phyloP scores from a whole-genome alignment of 2,888 invertebrate species.

The Matsumyia berberina region DNA sequence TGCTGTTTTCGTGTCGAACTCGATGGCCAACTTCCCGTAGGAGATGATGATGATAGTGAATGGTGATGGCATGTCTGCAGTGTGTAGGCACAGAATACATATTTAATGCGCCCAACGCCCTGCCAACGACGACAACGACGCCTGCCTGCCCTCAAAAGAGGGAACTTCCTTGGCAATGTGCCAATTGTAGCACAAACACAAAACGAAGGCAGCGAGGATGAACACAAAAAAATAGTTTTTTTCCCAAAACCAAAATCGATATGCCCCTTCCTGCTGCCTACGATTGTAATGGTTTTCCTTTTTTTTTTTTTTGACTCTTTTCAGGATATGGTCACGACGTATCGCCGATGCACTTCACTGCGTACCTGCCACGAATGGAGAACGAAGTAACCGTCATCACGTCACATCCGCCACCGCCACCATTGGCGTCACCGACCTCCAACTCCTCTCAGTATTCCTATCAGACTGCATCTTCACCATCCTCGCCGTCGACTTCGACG shows the following conservation, averaged over 20 bases:
- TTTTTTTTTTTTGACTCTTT: conserved; percentile 80
- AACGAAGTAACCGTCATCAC: conserved; percentile 86
- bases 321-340: conserved; percentile 92
- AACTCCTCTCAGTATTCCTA: conserved; percentile 81
- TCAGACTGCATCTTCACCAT: conserved; percentile 79
- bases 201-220: conserved; percentile 35
- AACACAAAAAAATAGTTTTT: conserved; percentile 21
- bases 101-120: conserved; percentile 68
- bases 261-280: conserved; percentile 10
- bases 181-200: conserved; percentile 61
- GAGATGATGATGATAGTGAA: conserved; percentile 72
- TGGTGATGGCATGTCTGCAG: conserved; percentile 75
- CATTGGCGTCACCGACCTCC: conserved; percentile 80
- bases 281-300: conserved; percentile 47
- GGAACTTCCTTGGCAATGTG: conserved; percentile 71
- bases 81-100: conserved; percentile 74
- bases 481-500: conserved; percentile 83
- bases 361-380: conserved; percentile 88
- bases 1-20: conserved; percentile 65
- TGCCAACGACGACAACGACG: conserved; percentile 28
- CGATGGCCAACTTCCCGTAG: conserved; percentile 75
- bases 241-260: conserved; percentile 68
- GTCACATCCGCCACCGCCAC: conserved; percentile 83
- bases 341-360: conserved; percentile 91
- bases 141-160: conserved; percentile 40